A percentile compares a stretch with the other conserved stretches of the same genome.
phyloP scores from a whole-genome alignment of 2,888 invertebrate species.

The Gymnoscelis rufifasciata region DNA sequence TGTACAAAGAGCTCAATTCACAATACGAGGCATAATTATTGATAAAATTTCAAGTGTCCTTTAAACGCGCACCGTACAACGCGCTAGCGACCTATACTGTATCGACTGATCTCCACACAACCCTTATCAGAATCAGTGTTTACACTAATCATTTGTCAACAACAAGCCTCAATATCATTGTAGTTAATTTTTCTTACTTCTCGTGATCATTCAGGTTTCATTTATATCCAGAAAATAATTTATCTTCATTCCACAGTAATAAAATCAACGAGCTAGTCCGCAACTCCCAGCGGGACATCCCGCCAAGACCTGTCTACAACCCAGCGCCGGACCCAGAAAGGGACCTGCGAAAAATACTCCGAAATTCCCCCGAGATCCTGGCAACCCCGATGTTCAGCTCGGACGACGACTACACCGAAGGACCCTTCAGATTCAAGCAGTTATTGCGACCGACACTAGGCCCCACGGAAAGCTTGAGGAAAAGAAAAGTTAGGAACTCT shows the following conservation, averaged over 20 bases:
- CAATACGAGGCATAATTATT: too few relatives aligned
- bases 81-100: too few relatives aligned
- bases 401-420: constrained; percentile 79
- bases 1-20: too few relatives aligned
- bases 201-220: too few relatives aligned
- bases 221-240: not conserved
- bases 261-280: constrained; percentile 72
- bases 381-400: constrained; percentile 68
- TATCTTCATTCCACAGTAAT: constrained; percentile 49
- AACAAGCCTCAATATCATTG: too few relatives aligned
- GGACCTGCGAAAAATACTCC: constrained; percentile 67
- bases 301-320: constrained; percentile 53
- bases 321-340: constrained; percentile 65
- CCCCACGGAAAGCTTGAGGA: constrained; percentile 84
- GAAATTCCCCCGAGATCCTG: constrained; percentile 70
- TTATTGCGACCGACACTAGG: constrained; percentile 82
- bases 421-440: constrained; percentile 84
- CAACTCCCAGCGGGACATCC: constrained; percentile 51
- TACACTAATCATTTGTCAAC: too few relatives aligned
- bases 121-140: too few relatives aligned
- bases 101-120: too few relatives aligned
- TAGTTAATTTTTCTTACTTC: too few relatives aligned
- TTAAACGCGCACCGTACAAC: too few relatives aligned
- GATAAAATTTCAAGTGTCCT: too few relatives aligned
- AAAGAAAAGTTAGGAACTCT: constrained; percentile 77